Evolutionary conservation across 2,113 vertebrate genomes (phyloP).

Genomic region (Bettongia penicillata): DNA sequence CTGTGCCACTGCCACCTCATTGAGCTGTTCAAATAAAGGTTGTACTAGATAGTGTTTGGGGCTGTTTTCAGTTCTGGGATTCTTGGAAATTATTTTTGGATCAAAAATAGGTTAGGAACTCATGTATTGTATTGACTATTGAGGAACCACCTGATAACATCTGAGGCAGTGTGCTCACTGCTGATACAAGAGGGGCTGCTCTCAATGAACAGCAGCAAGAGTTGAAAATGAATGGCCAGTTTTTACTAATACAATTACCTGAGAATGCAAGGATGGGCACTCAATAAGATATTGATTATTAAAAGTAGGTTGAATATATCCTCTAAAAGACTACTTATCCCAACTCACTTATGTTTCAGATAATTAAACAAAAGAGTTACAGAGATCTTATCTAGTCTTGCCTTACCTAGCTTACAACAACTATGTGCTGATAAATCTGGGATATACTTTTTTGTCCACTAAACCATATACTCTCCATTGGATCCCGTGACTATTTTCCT

Average conservation of each 20-base stretch:
- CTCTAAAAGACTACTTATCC: background rate
- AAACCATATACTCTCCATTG: background rate
- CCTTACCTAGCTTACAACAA: background rate
- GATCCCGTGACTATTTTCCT: background rate
- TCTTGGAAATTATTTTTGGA: background rate
- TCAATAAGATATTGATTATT: background rate
- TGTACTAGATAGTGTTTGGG: background rate
- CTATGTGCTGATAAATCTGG: background rate
- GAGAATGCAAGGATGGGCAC: background rate
- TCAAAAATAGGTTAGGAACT: background rate
- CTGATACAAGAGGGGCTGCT: background rate
- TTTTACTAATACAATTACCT: background rate
- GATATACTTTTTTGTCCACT: background rate
- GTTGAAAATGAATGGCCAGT: background rate
- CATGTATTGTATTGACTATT: background rate
- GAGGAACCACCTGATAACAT: background rate
- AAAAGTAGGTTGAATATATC: background rate
- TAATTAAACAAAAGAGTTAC: background rate
- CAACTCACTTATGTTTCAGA: background rate
- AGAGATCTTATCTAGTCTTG: background rate
- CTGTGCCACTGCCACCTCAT: background rate
- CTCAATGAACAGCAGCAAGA: background rate
- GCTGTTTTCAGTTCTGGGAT: background rate
- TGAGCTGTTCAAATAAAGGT: background rate
- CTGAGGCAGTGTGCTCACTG: background rate